Base-by-base conservation (phyloP, 2,888 invertebrate species). In the Xylota segnis region DNA sequence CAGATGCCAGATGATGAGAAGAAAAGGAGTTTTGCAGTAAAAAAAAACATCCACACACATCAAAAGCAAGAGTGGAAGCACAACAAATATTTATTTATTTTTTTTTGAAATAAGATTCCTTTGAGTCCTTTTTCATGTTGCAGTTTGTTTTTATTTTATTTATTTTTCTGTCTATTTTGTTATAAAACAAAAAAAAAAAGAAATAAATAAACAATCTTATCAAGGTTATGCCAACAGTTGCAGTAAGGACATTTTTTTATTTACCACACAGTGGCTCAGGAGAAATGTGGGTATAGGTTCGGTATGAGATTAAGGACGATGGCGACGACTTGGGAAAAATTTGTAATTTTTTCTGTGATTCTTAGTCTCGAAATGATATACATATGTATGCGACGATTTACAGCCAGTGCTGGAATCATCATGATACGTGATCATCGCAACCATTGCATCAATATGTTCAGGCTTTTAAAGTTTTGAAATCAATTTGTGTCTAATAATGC, bases 161-260 rank as follows among this genome's bases (percentile, higher is more conserved):
- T 29, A 29, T 54, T 54, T 12, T 29, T 54, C 29, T 27, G 52
- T n/a, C 63, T 63, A 29, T 47, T 18, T 7, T 34, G 40, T 43
- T 12, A 6, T 18, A 34, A 32, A 18, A 14, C 12, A 10, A 27
- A 37, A 47, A 56, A 56, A 6, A 18, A 14, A 18, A 10, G 14
- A 37, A 47, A 56, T 45, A 6, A 74, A 56, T n/a, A 56, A 66
- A 18, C 47, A 45, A 9, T 75, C 37, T 37, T 66, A 40, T 66
- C 76, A 77, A 77, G 77, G 77, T 77, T 70, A 68, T 61, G 59
- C 52, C 12, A 59, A 68, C 59, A 70, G 23, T 54, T 27, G 14
- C 5, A 14, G 14, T n/a, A 29, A 45, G 16, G 16, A 45, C 5
- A 14, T 65, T 65, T 63, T 23, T 23, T 23, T 23, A 23, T 23